phyloP scores from a whole-genome alignment of 2,888 invertebrate genomes.

The Eristalinus sepulchralis region DNA sequence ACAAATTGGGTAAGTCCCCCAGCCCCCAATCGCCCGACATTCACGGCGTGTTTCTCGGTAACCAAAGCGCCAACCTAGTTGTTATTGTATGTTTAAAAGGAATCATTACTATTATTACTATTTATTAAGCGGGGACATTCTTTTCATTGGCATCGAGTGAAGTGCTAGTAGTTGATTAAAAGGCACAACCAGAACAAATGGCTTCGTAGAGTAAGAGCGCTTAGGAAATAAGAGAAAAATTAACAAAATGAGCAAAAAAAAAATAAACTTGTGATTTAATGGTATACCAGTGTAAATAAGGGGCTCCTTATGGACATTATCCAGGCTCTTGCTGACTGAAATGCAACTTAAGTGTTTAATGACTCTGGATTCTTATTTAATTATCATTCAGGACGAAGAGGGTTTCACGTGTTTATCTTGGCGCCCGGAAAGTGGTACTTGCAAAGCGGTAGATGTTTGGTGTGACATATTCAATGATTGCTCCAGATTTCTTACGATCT shows the following conservation, averaged over 20 bases:
- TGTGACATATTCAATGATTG: no score
- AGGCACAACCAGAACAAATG: constrained; percentile 21
- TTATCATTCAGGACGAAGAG: background rate
- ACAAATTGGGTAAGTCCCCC: constrained; percentile 42
- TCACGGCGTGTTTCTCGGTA: background rate
- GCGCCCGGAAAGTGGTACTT: no score
- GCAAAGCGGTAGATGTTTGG: no score
- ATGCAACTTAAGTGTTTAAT: background rate
- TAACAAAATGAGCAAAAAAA: constrained; percentile 32
- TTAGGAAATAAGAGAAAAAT: constrained; percentile 43
- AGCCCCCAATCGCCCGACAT: background rate
- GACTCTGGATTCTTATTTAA: background rate
- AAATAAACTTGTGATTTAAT: constrained; percentile 59
- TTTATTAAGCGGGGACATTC: constrained; percentile 39
- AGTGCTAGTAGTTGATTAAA: constrained; percentile 64
- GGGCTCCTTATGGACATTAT: constrained; percentile 50
- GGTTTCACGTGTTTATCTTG: background rate
- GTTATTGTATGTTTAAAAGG: constrained; percentile 54
- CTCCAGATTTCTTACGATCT: no score
- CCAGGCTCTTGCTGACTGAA: background rate
- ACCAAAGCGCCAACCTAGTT: constrained; percentile 42
- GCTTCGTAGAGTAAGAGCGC: constrained; percentile 43
- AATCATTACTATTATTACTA: constrained; percentile 59
- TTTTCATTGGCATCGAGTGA: constrained; percentile 68
- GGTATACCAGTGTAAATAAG: constrained; percentile 57